phyloP scores from a whole-genome alignment of 1,140 invertebrate species.

The Pseudoatta argentina region DNA sequence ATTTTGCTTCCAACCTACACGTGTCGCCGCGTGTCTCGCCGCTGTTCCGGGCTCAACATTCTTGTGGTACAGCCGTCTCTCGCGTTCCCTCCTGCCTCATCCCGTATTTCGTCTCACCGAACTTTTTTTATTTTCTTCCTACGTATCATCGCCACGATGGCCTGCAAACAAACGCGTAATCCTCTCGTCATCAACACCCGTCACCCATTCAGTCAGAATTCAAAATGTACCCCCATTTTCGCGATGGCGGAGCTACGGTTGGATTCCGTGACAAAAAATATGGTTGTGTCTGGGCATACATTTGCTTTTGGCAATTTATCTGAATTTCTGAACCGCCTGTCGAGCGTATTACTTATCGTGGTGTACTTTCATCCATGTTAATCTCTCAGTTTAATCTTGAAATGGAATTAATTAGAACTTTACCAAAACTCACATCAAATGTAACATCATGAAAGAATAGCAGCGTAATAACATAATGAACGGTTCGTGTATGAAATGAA shows the following conservation, averaged over 20 bases:
- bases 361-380: neutral
- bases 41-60: conserved; percentile 80
- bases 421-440: conserved; percentile 2
- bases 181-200: conserved; percentile 76
- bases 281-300: neutral
- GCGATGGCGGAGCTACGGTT: neutral
- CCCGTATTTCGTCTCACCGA: conserved; percentile 51
- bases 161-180: conserved; percentile 82
- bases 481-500: neutral
- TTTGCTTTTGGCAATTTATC: conserved; percentile 8
- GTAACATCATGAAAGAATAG: conserved; percentile 33
- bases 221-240: conserved; percentile 62
- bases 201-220: conserved; percentile 65
- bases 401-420: conserved; percentile 20
- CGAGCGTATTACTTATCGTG: neutral
- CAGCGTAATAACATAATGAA: conserved; percentile 10
- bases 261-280: conserved; percentile 54
- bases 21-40: conserved; percentile 83
- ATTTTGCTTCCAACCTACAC: conserved; percentile 83
- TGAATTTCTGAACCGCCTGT: neutral
- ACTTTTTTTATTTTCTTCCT: conserved; percentile 44
- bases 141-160: conserved; percentile 56
- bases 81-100: conserved; percentile 54
- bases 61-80: conserved; percentile 67
- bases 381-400: neutral